A percentile compares a stretch with the other conserved stretches of the same genome.
Evolutionary conservation across 2,113 vertebrate species (phyloP).

Genomic region (Paralichthys olivaceus): DNA sequence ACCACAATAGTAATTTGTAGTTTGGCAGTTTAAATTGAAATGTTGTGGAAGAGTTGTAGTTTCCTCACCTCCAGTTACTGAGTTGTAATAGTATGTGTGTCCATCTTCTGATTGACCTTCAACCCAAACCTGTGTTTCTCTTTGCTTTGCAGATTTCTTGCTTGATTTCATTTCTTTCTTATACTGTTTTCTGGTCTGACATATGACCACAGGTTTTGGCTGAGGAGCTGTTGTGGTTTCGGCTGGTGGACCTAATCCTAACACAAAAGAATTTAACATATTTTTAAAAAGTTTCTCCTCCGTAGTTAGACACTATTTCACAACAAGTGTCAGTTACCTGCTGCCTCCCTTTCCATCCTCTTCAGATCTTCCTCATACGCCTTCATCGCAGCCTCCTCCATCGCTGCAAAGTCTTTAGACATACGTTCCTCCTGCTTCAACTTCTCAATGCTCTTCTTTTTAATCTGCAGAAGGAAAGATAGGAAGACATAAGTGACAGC

Average conservation of each 20-base stretch:
- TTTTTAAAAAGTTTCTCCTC: neutral
- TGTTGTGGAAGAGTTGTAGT: neutral
- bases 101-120: slow-evolving; percentile 88
- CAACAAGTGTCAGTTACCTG: slow-evolving; percentile 61
- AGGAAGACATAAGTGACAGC: slow-evolving; percentile 7
- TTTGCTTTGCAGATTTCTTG: slow-evolving; percentile 11
- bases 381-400: slow-evolving; percentile 95
- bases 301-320: neutral
- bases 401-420: slow-evolving; percentile 94
- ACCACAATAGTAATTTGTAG: too few relatives aligned
- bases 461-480: slow-evolving; percentile 86
- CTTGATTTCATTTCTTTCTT: slow-evolving; percentile 26
- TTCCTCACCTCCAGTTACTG: slow-evolving; percentile 88
- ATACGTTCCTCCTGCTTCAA: slow-evolving; percentile 91
- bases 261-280: slow-evolving; percentile 13
- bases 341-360: slow-evolving; percentile 88
- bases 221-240: neutral
- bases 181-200: slow-evolving; percentile 29
- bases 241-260: slow-evolving; percentile 35
- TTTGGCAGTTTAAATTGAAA: neutral
- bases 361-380: slow-evolving; percentile 96
- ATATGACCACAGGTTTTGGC: neutral
- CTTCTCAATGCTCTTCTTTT: slow-evolving; percentile 94
- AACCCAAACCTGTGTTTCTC: slow-evolving; percentile 80
- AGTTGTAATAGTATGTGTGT: slow-evolving; percentile 91